Evolutionary conservation across 1,140 invertebrate species (phyloP).

Genomic region (Polypedilum vanderplanki): DNA sequence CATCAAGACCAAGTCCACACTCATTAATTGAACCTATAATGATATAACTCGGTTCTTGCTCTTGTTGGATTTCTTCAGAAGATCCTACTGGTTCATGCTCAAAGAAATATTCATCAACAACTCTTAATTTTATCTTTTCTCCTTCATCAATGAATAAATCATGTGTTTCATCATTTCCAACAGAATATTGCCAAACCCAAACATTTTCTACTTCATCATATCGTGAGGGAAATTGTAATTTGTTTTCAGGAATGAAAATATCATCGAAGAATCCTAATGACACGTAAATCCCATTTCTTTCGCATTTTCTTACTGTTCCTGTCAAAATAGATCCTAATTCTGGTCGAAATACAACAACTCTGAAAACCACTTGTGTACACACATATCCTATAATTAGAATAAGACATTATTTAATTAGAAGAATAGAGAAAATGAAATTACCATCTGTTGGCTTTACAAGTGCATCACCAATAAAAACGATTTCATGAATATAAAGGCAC

Average conservation of each 20-base stretch:
- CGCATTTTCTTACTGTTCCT: conserved; percentile 86
- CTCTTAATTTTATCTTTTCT: conserved; percentile 82
- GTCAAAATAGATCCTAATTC: conserved; percentile 86
- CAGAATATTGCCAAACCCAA: conserved; percentile 93
- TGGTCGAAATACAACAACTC: conserved; percentile 88
- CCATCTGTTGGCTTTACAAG: conserved; percentile 91
- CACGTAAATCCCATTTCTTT: conserved; percentile 87
- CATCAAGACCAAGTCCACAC: no score
- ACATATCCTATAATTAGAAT: conserved; percentile 51
- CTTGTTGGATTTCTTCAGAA: conserved; percentile 40
- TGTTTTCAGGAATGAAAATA: conserved; percentile 80
- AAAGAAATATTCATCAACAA: conserved; percentile 79
- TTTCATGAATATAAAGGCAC: conserved; percentile 85
- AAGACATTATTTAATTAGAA: not conserved
- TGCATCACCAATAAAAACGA: conserved; percentile 77
- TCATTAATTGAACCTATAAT: no score
- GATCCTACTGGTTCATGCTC: conserved; percentile 74
- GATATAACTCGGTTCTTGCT: conserved; percentile 36
- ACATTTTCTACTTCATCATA: conserved; percentile 91
- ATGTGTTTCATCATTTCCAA: conserved; percentile 60
- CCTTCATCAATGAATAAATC: conserved; percentile 81
- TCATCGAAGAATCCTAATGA: conserved; percentile 93
- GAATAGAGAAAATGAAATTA: no score
- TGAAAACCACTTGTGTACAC: conserved; percentile 85
- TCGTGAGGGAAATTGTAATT: conserved; percentile 80